A percentile compares a stretch with the other conserved stretches of the same genome.
phyloP scores from a whole-genome alignment of 2,797 vertebrate species.

The Trachurus trachurus region DNA sequence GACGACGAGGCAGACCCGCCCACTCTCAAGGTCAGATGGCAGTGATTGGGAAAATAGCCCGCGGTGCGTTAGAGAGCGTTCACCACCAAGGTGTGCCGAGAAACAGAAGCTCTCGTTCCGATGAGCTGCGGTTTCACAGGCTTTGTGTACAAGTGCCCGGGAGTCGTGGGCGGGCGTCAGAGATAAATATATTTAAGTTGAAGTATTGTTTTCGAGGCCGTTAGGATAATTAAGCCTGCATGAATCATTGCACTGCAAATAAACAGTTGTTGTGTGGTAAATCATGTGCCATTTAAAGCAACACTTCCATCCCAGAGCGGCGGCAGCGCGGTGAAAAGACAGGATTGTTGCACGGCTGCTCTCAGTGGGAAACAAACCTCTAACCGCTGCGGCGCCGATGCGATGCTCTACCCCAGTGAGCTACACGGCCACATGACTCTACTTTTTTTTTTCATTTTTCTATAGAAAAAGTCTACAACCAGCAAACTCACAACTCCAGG shows the following conservation, averaged over 20 bases:
- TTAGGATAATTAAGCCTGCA: conserved; percentile 35
- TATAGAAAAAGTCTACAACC: conserved; percentile 15
- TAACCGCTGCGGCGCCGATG: conserved; percentile 9
- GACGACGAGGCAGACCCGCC: not conserved
- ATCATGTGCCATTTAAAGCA: conserved; percentile 30
- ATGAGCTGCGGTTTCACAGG: conserved; percentile 25
- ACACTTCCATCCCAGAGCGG: conserved; percentile 28
- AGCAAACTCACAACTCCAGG: not conserved
- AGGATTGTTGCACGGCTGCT: conserved; percentile 1
- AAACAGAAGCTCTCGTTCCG: conserved; percentile 44
- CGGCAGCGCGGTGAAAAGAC: not conserved
- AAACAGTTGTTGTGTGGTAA: conserved; percentile 26
- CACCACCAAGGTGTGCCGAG: conserved; percentile 19
- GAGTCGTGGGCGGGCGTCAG: conserved; percentile 9
- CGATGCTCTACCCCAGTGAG: not conserved
- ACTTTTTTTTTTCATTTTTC: not conserved
- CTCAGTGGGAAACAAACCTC: conserved; percentile 19
- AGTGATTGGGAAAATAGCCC: conserved; percentile 38
- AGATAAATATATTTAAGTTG: conserved; percentile 21
- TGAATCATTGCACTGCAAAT: conserved; percentile 26
- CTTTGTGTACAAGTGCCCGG: conserved; percentile 16
- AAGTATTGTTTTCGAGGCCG: conserved; percentile 15
- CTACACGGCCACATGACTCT: conserved; percentile 15
- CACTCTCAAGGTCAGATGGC: conserved; percentile 11
- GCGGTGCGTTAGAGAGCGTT: conserved; percentile 32